Evolutionary conservation across 2,797 vertebrate genomes (phyloP).

Genomic region (Thalassophryne amazonica): DNA sequence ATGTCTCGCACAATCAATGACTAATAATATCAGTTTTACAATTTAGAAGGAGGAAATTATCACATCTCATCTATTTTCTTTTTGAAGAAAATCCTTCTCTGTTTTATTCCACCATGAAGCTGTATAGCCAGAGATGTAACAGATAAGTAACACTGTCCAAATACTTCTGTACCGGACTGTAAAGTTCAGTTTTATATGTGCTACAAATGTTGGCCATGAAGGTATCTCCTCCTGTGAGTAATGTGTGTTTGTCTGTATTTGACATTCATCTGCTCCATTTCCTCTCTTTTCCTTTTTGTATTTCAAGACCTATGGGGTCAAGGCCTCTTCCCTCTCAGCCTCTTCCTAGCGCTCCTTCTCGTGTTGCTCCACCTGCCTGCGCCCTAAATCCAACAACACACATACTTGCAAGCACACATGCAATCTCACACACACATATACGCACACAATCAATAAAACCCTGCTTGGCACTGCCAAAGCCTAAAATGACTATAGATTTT

Average conservation of each 20-base stretch:
- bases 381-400: constrained; percentile 70
- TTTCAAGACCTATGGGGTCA: constrained; percentile 41
- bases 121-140: no score
- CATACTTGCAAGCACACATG: constrained; percentile 27
- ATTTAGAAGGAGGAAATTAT: no score
- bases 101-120: no score
- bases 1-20: no score
- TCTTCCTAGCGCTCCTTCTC: constrained; percentile 16
- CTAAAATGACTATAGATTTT: constrained; percentile 95
- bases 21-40: no score
- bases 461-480: constrained; percentile 84
- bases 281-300: constrained; percentile 47
- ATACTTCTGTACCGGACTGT: no score
- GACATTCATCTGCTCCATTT: constrained; percentile 51
- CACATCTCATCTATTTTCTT: no score
- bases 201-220: no score
- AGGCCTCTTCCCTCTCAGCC: constrained; percentile 58
- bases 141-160: no score
- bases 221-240: no score
- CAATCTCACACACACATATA: constrained; percentile 6
- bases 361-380: constrained; percentile 31
- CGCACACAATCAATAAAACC: constrained; percentile 77
- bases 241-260: constrained; percentile 26
- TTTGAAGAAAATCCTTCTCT: no score
- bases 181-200: no score